A percentile compares a stretch with the other conserved stretches of the same genome.
These are phyloP conservation scores for Mesorhabditis spiculigera DNA, from an alignment of 2,888 invertebrate species.

Conservation along the genomic window DNA sequence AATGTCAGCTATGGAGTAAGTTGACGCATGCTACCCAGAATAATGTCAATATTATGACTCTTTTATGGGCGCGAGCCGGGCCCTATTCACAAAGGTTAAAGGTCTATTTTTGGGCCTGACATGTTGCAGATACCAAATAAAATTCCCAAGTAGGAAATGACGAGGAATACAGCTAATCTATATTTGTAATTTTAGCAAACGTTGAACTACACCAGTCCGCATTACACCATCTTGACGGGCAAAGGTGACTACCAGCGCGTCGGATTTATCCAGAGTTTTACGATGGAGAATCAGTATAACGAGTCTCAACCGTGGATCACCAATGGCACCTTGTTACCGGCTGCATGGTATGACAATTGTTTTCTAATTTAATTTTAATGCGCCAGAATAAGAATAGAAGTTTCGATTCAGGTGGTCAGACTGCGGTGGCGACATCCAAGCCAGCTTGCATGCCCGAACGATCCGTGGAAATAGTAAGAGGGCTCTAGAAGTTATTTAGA, in stretches of 20 bases:
- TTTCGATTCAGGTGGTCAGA: constrained; percentile 28
- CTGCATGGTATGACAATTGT: constrained; percentile 16
- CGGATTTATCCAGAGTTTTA: constrained; percentile 27
- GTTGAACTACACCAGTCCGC: background rate
- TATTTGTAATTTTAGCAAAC: background rate
- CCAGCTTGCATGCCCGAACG: constrained; percentile 20
- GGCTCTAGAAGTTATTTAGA: background rate
- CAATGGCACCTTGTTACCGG: constrained; percentile 22
- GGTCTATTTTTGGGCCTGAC: too few species aligned
- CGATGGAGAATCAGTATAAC: constrained; percentile 22
- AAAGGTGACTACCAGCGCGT: constrained; percentile 28
- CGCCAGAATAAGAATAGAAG: constrained; percentile 7
- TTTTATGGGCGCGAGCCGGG: too few species aligned
- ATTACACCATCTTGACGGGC: constrained; percentile 32
- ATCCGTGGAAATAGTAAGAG: constrained; percentile 39
- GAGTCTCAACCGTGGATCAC: constrained; percentile 25
- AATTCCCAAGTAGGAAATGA: too few species aligned
- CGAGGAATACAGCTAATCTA: background rate
- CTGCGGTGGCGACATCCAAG: constrained; percentile 21
- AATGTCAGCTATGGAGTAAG: background rate
- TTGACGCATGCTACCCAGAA: too few species aligned
- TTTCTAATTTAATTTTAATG: background rate
- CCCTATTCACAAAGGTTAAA: too few species aligned
- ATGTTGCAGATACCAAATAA: too few species aligned
- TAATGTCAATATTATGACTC: too few species aligned